phyloP scores from a whole-genome alignment of 2,888 invertebrate genomes.

The Lissocephala sabroskyi region DNA sequence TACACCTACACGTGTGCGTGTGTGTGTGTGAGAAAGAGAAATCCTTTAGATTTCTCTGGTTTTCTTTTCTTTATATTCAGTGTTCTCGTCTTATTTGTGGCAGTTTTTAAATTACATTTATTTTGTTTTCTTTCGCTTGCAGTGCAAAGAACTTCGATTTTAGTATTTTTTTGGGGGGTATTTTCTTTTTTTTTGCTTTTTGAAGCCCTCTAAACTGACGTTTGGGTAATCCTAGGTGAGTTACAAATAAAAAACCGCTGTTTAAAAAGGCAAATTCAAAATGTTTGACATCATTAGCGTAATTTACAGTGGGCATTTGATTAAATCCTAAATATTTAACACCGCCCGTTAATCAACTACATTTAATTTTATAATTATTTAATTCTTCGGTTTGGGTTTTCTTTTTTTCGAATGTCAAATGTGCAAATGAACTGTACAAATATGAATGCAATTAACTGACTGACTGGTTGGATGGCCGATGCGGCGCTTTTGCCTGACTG shows the following conservation, averaged over 20 bases:
- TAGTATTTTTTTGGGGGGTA: conserved; percentile 1
- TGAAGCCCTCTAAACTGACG: conserved; percentile 42
- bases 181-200: conserved; percentile 6
- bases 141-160: conserved; percentile 14
- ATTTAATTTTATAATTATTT: neutral
- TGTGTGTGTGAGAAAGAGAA: conserved; percentile 24
- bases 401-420: conserved; percentile 18
- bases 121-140: conserved; percentile 13
- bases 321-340: neutral
- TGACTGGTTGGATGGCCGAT: conserved; percentile 29
- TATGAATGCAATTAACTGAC: conserved; percentile 28
- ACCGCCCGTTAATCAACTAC: too few species aligned
- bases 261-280: conserved; percentile 58
- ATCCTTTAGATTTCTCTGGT: conserved; percentile 26
- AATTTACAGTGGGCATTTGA: conserved; percentile 29
- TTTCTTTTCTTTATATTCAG: conserved; percentile 19
- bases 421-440: conserved; percentile 57
- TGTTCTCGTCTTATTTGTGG: conserved; percentile 61
- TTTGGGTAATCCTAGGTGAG: conserved; percentile 42
- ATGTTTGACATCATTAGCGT: conserved; percentile 61
- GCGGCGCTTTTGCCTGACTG: conserved; percentile 28
- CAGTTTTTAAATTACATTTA: conserved; percentile 62
- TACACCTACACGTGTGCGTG: conserved; percentile 26
- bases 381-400: conserved; percentile 8
- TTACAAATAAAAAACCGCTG: conserved; percentile 30